Evolutionary conservation across 2,797 vertebrate species (phyloP).

Genomic region (Novumbra hubbsi): DNA sequence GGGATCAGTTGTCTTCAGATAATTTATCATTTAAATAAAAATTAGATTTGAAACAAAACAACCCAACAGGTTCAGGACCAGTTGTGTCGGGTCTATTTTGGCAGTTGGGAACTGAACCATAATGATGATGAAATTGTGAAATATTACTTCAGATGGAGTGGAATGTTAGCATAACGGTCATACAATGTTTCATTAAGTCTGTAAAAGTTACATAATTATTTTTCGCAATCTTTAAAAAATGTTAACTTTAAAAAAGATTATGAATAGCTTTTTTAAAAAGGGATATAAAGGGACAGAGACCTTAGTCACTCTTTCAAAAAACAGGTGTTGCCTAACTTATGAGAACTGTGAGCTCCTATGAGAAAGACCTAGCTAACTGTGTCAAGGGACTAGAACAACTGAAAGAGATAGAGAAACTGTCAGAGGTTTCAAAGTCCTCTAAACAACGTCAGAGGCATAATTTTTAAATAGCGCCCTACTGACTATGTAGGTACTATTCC

Average conservation of each 20-base stretch:
- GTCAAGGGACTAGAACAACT: not conserved
- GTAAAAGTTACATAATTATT: not conserved
- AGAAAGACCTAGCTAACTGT: not conserved
- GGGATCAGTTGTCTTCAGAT: slow-evolving; percentile 24
- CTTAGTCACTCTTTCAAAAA: too few species aligned
- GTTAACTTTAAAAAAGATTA: not conserved
- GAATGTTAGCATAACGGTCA: not conserved
- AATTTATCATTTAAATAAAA: slow-evolving; percentile 12
- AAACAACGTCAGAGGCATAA: not conserved
- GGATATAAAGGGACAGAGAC: not conserved
- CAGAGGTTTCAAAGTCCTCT: not conserved
- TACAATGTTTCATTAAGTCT: not conserved
- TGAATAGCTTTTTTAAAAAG: not conserved
- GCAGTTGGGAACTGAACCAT: slow-evolving; percentile 56
- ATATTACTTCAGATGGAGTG: not conserved
- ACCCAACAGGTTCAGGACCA: slow-evolving; percentile 36
- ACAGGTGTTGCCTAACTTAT: too few species aligned
- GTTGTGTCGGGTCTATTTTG: slow-evolving; percentile 45
- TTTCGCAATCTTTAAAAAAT: not conserved
- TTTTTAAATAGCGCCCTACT: not conserved
- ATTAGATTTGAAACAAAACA: slow-evolving; percentile 4
- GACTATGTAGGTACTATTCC: not conserved
- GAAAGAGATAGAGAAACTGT: not conserved
- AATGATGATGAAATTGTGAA: not conserved
- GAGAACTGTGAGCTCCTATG: not conserved